phyloP scores from a whole-genome alignment of 2,113 vertebrate species.

The Pipa parva region DNA sequence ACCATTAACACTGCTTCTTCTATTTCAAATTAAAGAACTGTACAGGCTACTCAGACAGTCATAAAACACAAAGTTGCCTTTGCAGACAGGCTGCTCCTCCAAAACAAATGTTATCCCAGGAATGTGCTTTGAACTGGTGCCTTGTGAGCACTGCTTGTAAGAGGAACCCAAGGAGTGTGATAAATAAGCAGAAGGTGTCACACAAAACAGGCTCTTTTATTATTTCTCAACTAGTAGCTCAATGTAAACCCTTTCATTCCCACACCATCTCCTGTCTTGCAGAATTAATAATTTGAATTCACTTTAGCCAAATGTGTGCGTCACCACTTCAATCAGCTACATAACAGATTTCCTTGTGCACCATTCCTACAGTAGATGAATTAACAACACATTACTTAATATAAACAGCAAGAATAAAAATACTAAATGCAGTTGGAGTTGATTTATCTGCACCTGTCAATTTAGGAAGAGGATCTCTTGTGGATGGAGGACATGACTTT shows the following conservation, averaged over 20 bases:
- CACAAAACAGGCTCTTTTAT: constrained; percentile 12
- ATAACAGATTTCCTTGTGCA: no score
- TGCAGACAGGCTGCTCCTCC: constrained; percentile 34
- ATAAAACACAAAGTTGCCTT: constrained; percentile 27
- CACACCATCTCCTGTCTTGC: background rate
- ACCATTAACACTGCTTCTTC: background rate
- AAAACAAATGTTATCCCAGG: constrained; percentile 42
- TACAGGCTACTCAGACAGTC: constrained; percentile 28
- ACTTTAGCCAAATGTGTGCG: no score
- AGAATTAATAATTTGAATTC: no score
- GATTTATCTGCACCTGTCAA: no score
- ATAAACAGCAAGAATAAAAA: no score
- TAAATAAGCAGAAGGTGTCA: constrained; percentile 13
- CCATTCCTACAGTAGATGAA: no score
- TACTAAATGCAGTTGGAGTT: no score
- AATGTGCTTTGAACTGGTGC: constrained; percentile 40
- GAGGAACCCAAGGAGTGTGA: constrained; percentile 16
- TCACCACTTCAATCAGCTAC: no score
- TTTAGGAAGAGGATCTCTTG: no score
- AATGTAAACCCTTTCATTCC: background rate
- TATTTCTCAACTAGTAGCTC: background rate
- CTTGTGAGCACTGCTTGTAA: constrained; percentile 1
- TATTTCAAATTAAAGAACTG: constrained; percentile 9
- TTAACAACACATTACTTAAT: no score
- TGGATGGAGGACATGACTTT: no score